Base-by-base conservation (phyloP, 2,113 vertebrate genomes). In the Scomber japonicus region DNA sequence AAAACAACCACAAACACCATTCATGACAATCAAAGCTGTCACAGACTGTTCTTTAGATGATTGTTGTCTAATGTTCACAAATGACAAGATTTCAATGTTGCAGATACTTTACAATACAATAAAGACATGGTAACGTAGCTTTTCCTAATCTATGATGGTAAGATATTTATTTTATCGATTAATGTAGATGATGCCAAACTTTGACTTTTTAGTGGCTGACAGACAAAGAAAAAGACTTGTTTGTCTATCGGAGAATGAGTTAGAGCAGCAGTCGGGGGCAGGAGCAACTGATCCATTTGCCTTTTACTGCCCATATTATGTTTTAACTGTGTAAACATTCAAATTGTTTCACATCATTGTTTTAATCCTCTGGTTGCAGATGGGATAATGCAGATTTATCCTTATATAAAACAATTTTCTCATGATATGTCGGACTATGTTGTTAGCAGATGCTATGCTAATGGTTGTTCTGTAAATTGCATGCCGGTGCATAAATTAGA, bases 381-480 rank as follows among this genome's bases (percentile, higher is more conserved):
- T 56, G 48, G 51, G 30, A 31, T n/a, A 49, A 71, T 61, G 59
- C 68, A 50, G 31, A 82, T 69, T 15, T n/a, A 65, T 40, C 49
- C 59, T 30, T 15, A 15, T 57, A 71, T 45, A 45, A 78, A 89
- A 71, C 11, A 2, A 31, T 65, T 85, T 51, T 31, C 45, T 5
- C 48, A 19, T 64, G 69, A 71, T 63, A 45, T 64, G 60, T 59
- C 55, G 19, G 35, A 49, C n/a, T 6, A 30, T 44, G 54, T 31
- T 81, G 83, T 31, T 81, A 82, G 68, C 74, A 89, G 85, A 89
- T 78, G 62, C 84, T 64, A 83, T 75, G 87, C 77, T 86, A 85
- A 84, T 78, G 21, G 53, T 49, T 51, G 71, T 49, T 80, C 83
- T 85, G 83, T 72, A 75, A 84, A 83, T 68, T 0, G 55, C 82